Conservation (phyloP, 2,888 invertebrate genomes). For the Eupithecia exiguata region DNA sequence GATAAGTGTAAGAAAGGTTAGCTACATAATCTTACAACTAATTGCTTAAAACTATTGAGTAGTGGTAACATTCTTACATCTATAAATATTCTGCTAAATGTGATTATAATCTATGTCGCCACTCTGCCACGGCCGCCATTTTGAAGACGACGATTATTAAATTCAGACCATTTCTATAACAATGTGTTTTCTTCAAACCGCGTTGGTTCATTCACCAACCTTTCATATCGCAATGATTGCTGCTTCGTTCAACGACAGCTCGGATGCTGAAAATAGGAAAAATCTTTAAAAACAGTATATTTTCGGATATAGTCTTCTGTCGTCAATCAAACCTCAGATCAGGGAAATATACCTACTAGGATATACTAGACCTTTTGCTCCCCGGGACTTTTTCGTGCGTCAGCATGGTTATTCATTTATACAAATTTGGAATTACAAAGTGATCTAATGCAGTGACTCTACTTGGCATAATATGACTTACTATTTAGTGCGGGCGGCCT, state of each 20-base stretch:
- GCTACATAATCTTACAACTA: slow-evolving; percentile 30
- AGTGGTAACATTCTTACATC: slow-evolving; percentile 40
- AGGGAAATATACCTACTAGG: too few species aligned
- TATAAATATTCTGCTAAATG: slow-evolving; percentile 29
- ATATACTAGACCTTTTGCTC: too few species aligned
- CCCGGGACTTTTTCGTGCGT: neutral
- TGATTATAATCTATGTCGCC: slow-evolving; percentile 35
- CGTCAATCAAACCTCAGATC: neutral
- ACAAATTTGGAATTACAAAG: neutral
- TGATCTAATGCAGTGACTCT: neutral
- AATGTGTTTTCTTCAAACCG: slow-evolving; percentile 14
- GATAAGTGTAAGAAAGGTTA: slow-evolving; percentile 19
- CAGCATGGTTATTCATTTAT: neutral
- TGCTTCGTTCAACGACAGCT: slow-evolving; percentile 15
- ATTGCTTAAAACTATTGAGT: slow-evolving; percentile 33
- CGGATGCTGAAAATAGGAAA: slow-evolving; percentile 25
- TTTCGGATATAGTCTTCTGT: neutral
- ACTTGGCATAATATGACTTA: neutral
- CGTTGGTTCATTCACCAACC: slow-evolving; percentile 4
- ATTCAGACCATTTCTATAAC: slow-evolving; percentile 29
- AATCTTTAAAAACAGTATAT: neutral
- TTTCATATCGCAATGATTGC: slow-evolving; percentile 21
- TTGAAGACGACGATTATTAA: slow-evolving; percentile 25
- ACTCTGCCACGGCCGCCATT: slow-evolving; percentile 40
- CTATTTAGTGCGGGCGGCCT: slow-evolving; percentile 70